A percentile compares a stretch with the other conserved stretches of the same genome.
Conservation (phyloP, 2,797 vertebrate genomes). For the Alfaro cultratus region DNA sequence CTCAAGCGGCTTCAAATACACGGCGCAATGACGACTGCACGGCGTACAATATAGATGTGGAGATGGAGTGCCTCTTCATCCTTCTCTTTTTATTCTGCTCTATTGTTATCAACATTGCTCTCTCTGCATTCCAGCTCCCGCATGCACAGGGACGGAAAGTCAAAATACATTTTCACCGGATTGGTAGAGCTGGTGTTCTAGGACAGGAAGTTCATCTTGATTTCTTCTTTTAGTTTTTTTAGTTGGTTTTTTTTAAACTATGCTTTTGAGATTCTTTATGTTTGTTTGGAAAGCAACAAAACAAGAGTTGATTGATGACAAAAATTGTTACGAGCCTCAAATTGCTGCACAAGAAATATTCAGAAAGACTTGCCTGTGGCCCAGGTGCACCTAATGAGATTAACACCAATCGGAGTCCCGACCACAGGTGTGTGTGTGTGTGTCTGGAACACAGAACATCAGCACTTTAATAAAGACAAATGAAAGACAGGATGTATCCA, state of each 20-base stretch:
- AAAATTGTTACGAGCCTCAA: slow-evolving; percentile 3
- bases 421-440: slow-evolving; percentile 28
- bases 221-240: neutral
- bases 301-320: neutral
- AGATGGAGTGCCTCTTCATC: slow-evolving; percentile 43
- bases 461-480: slow-evolving; percentile 49
- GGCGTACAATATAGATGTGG: slow-evolving; percentile 45
- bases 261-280: neutral
- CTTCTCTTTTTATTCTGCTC: slow-evolving; percentile 12
- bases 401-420: slow-evolving; percentile 25
- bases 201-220: neutral
- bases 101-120: slow-evolving; percentile 32
- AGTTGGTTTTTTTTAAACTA: neutral
- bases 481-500: slow-evolving; percentile 30
- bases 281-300: neutral
- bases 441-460: slow-evolving; percentile 16
- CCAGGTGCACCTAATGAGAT: slow-evolving; percentile 33
- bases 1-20: slow-evolving; percentile 30
- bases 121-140: neutral
- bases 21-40: slow-evolving; percentile 18
- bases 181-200: neutral
- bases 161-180: slow-evolving; percentile 12
- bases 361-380: slow-evolving; percentile 5
- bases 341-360: neutral
- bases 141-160: slow-evolving; percentile 17